phyloP scores from a whole-genome alignment of 1,140 invertebrate genomes.

The Lamellibrachia luymesi region DNA sequence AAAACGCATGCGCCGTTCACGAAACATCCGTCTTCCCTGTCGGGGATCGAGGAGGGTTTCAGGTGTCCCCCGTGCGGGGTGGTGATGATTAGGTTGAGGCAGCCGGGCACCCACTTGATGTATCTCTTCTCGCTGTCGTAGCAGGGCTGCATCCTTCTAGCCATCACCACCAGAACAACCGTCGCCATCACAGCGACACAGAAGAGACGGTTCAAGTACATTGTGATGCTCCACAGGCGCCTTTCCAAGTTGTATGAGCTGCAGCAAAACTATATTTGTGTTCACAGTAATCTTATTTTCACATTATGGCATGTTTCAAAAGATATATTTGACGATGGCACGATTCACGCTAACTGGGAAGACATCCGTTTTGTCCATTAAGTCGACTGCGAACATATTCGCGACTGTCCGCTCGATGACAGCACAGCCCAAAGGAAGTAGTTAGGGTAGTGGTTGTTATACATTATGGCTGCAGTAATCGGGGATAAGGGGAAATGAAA shows the following conservation, averaged over 20 bases:
- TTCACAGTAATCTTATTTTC: background rate
- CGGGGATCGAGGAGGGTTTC: background rate
- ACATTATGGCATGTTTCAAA: no score
- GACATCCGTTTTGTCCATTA: background rate
- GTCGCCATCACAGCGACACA: background rate
- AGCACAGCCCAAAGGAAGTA: background rate
- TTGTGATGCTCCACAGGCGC: background rate
- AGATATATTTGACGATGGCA: no score
- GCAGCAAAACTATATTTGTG: background rate
- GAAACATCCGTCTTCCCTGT: conserved; percentile 7
- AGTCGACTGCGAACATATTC: background rate
- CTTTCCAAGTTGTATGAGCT: background rate
- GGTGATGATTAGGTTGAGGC: background rate
- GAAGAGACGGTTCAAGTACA: background rate
- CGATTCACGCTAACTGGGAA: background rate
- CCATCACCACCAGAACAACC: background rate
- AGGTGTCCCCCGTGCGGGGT: conserved; percentile 13
- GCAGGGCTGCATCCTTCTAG: background rate
- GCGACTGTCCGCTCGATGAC: background rate
- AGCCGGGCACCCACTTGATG: background rate
- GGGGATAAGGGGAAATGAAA: no score
- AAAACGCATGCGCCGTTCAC: background rate
- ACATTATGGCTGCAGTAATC: no score
- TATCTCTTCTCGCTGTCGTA: background rate
- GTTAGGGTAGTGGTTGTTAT: background rate